A percentile compares a stretch with the other conserved stretches of the same genome.
phyloP scores from a whole-genome alignment of 2,113 vertebrate species.

The Vombatus ursinus region DNA sequence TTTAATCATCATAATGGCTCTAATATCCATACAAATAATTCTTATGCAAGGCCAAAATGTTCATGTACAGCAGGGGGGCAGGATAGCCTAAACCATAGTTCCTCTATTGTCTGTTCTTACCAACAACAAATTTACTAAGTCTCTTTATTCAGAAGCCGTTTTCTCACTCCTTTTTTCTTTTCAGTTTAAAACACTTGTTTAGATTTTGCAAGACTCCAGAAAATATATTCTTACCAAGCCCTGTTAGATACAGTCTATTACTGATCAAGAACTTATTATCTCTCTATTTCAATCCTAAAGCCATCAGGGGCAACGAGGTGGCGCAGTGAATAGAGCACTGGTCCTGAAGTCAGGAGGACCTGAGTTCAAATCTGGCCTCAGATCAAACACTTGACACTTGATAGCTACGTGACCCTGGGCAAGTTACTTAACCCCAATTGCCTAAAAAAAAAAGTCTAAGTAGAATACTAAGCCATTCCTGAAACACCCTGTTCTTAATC shows the following conservation, averaged over 20 bases:
- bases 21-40: background rate
- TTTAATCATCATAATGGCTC: background rate
- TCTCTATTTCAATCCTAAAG: background rate
- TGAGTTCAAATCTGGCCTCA: too few species aligned
- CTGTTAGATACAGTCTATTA: background rate
- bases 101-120: background rate
- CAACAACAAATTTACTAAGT: background rate
- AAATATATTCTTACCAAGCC: background rate
- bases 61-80: background rate
- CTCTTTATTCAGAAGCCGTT: background rate
- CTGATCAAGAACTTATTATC: background rate
- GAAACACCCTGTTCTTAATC: background rate
- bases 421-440: too few species aligned
- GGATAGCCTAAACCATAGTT: background rate
- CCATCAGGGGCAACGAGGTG: too few species aligned
- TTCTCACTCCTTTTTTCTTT: background rate
- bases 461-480: background rate
- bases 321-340: too few species aligned
- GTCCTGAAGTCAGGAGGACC: too few species aligned
- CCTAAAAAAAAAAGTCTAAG: too few species aligned
- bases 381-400: too few species aligned
- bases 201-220: background rate
- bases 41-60: background rate
- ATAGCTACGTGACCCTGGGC: too few species aligned
- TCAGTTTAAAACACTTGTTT: background rate